Evolutionary conservation across 2,888 invertebrate species (phyloP), one percentile per base, ranked within the genome.

Genomic region (Drosophila merina): DNA sequence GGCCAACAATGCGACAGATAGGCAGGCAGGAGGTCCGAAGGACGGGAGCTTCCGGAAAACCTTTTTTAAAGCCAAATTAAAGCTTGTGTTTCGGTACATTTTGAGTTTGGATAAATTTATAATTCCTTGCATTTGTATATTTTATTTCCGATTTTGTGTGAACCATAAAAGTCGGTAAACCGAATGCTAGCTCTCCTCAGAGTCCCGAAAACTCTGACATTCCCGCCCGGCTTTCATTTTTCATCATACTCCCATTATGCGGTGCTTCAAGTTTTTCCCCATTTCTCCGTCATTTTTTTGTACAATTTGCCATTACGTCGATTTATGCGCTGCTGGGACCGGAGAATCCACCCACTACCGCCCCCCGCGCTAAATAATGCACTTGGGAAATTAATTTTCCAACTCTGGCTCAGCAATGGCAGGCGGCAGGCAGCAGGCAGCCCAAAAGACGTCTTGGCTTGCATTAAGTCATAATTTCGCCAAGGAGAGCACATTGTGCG

Each of bases 351-450:
- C 51, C 44, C 30, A n/a, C 51, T 36, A 20, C 9, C 25, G 10
- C 51, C 30, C 30, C 31, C 44, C 44, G 45, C 51, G 45, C 57
- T 64, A 69, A 73, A 70, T 69, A 79, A 75, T 75, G 72, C 83
- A 80, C 83, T 75, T 70, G 83, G 86, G 83, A 83, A 84, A 84
- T 84, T 83, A 84, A 70, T 74, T 60, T 75, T 57, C 48, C 63
- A 70, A 42, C 54, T 57, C 47, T 30, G 56, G 30, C 42, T 49
- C 9, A 28, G 26, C 56, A 40, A 30, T 25, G 62, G 38, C 30
- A 38, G 25, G 20, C 20, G 2, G 20, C 28, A 28, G 28, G 28
- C 20, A 20, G 20, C 20, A 20, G 52, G 45, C 31, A 38, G 26
- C 36, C 63, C 7, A 36, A 47, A 14, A 51, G 36, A 12, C 20